Conservation (phyloP, 2,113 vertebrate species). For the Balaenoptera acutorostrata region DNA sequence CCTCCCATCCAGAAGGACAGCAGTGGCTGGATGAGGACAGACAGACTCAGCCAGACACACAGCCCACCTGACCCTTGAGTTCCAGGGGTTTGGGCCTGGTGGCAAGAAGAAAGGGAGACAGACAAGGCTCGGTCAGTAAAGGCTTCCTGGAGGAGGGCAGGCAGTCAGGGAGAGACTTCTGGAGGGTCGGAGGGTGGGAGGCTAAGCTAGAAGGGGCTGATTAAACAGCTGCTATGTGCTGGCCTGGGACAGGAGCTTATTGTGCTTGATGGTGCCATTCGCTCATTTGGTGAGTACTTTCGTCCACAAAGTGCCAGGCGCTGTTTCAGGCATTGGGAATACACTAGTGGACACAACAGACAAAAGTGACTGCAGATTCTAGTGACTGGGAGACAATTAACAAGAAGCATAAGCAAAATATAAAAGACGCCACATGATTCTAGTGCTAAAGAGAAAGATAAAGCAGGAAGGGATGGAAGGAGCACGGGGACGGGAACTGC, state of each 20-base stretch:
- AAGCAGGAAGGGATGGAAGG: neutral
- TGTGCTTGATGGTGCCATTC: neutral
- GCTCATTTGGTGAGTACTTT: neutral
- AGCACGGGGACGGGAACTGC: neutral
- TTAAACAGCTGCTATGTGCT: neutral
- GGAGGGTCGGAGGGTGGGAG: neutral
- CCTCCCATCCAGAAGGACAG: neutral
- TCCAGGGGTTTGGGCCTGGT: neutral
- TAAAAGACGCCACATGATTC: neutral
- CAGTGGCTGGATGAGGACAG: neutral
- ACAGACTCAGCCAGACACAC: neutral
- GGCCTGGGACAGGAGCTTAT: neutral
- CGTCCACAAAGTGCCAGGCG: neutral
- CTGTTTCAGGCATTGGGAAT: neutral
- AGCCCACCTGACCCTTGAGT: neutral
- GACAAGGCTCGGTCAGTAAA: neutral
- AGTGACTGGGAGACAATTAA: neutral
- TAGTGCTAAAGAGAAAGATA: neutral
- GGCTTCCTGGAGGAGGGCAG: neutral
- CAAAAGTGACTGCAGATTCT: neutral
- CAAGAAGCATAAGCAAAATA: neutral
- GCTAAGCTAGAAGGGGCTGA: neutral
- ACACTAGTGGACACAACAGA: neutral
- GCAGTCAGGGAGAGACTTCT: neutral
- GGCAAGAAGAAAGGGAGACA: neutral